Conservation (phyloP, 2,113 vertebrate species). For the Pheucticus melanocephalus region DNA sequence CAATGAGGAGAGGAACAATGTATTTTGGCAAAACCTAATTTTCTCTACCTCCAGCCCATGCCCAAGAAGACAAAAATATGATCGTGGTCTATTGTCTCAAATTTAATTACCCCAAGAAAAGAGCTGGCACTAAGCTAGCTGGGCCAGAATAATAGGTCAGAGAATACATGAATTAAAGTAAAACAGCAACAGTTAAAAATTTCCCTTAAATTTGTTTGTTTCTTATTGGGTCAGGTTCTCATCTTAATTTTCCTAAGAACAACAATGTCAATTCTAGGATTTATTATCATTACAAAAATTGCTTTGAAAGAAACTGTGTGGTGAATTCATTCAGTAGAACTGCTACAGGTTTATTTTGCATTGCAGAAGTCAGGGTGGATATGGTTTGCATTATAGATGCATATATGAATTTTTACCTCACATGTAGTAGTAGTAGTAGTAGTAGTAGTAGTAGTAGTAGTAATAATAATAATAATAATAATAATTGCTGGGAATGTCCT, state of each 20-base stretch:
- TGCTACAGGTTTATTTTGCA: not conserved
- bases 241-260: not conserved
- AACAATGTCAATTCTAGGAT: not conserved
- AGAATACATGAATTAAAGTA: not conserved
- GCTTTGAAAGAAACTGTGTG: not conserved
- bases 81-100: not conserved
- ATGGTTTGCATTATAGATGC: not conserved
- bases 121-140: not conserved
- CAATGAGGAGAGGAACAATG: not conserved
- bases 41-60: not conserved
- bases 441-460: too few relatives aligned
- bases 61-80: not conserved
- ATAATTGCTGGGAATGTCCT: too few relatives aligned
- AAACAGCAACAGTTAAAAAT: not conserved
- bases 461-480: not conserved
- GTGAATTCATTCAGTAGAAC: not conserved
- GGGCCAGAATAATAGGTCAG: not conserved
- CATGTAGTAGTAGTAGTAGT: not conserved
- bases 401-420: not conserved
- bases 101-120: not conserved
- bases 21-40: not conserved
- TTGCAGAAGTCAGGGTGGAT: not conserved
- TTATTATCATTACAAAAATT: not conserved
- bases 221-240: not conserved
- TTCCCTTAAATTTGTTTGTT: not conserved